Base-by-base conservation (phyloP, 2,888 invertebrate genomes). In the Iphiclides podalirius region DNA sequence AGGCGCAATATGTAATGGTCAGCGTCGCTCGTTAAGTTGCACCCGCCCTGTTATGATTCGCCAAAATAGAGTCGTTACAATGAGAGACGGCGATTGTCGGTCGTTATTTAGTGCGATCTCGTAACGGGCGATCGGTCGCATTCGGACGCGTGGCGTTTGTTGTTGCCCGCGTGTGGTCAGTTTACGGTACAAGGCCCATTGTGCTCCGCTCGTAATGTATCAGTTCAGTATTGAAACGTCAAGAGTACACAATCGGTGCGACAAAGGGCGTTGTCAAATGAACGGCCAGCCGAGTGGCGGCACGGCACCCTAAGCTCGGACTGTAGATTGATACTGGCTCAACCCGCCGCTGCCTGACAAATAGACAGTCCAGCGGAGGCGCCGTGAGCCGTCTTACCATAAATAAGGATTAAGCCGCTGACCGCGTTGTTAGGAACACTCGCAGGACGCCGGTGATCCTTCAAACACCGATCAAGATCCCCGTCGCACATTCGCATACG, bases 51-150 rank as follows among this genome's bases (percentile, higher is more conserved):
- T 81, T 81, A n/a, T n/a, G 81, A 84, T 80, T 83, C 79, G 85
- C 85, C 85, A 86, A 88, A 86, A 86, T 86, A 86, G 74, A 84
- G 84, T 73, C 78, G 75, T 85, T 81, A n/a, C n/a, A n/a, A n/a
- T n/a, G n/a, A n/a, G n/a, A n/a, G n/a, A 84, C 79, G 75, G 78
- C 79, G 77, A 77, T 79, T 78, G 73, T 85, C 78, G 73, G 65
- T 66, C 72, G 78, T 81, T 74, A 82, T 86, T 81, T 83, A 83
- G 77, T 79, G 71, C 73, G 74, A 76, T 77, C 68, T 74, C 69
- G 68, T 76, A 75, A 78, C 75, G 72, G 33, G 37, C 31, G 12
- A 38, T 70, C 70, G 70, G 65, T 20, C 20, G 20, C 4, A 6
- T 20, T 6, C 20, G 6, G 6, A 20, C 6, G 47, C 36, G 47